phyloP scores from a whole-genome alignment of 2,888 invertebrate species.

The Gymnocheta viridis region DNA sequence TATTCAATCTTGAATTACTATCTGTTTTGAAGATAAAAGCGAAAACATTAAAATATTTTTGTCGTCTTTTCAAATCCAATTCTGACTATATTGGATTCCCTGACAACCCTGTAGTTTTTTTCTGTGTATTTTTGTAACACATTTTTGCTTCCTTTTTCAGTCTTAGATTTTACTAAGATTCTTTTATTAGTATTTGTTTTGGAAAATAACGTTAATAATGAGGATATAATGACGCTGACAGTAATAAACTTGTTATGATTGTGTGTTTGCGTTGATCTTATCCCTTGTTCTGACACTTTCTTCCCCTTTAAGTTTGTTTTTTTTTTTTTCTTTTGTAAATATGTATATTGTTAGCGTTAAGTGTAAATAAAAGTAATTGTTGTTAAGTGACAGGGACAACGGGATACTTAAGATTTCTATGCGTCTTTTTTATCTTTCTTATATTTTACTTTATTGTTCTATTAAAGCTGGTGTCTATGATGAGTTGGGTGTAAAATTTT shows the following conservation, averaged over 20 bases:
- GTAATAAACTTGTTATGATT: slow-evolving; percentile 29
- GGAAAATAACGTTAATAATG: slow-evolving; percentile 2
- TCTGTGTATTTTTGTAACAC: not conserved
- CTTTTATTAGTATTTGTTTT: not conserved
- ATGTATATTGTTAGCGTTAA: slow-evolving; percentile 45
- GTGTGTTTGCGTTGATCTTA: slow-evolving; percentile 29
- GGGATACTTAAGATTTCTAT: slow-evolving; percentile 33
- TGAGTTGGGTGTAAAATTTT: not conserved
- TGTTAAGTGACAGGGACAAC: slow-evolving; percentile 40
- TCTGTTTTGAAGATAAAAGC: no score
- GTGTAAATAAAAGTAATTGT: slow-evolving; percentile 59
- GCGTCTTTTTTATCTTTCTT: slow-evolving; percentile 6
- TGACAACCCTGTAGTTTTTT: not conserved
- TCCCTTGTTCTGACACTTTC: not conserved
- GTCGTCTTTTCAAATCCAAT: no score
- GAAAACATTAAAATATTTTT: no score
- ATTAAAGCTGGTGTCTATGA: not conserved
- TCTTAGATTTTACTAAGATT: not conserved
- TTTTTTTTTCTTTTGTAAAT: not conserved
- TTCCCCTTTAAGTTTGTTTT: no score
- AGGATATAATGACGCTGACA: slow-evolving; percentile 20
- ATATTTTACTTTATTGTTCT: not conserved
- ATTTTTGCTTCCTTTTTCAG: slow-evolving; percentile 5
- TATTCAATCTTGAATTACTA: no score
- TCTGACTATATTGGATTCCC: no score